phyloP scores from a whole-genome alignment of 1,140 invertebrate species.

The Diorhabda sublineata region DNA sequence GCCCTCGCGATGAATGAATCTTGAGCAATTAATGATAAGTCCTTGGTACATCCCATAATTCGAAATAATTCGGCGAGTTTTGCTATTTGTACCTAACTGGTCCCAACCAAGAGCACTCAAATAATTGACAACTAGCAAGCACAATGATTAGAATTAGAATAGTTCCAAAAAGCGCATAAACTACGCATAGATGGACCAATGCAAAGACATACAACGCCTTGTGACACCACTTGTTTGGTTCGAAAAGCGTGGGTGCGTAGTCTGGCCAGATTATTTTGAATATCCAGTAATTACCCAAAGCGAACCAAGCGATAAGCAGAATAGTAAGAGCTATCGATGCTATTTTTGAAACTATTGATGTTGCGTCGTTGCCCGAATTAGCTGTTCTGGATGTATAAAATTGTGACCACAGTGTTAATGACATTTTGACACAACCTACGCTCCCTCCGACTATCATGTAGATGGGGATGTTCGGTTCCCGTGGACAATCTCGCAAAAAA shows the following conservation, averaged over 20 bases:
- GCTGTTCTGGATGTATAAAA: conserved; percentile 58
- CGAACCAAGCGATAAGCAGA: conserved; percentile 73
- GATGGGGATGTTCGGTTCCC: conserved; percentile 71
- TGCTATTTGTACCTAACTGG: conserved; percentile 59
- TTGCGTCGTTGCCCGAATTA: conserved; percentile 49
- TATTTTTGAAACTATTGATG: conserved; percentile 50
- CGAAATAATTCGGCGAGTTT: conserved; percentile 45
- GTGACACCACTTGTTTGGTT: conserved; percentile 72
- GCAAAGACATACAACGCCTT: conserved; percentile 74
- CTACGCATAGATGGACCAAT: conserved; percentile 64
- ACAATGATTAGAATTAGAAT: conserved; percentile 57
- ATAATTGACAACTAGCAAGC: conserved; percentile 60
- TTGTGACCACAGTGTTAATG: conserved; percentile 66
- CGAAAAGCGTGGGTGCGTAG: conserved; percentile 61
- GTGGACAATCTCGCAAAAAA: conserved; percentile 72
- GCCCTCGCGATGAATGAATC: too few relatives aligned
- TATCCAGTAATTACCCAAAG: conserved; percentile 77
- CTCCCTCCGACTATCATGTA: conserved; percentile 79
- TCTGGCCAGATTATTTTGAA: conserved; percentile 70
- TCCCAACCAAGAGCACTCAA: conserved; percentile 64
- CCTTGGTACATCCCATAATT: conserved; percentile 47
- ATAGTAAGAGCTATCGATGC: conserved; percentile 55
- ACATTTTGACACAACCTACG: conserved; percentile 66
- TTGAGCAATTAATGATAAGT: conserved; percentile 30
- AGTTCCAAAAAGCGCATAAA: conserved; percentile 59